phyloP scores from a whole-genome alignment of 37 sponge, comb jelly and placozoan genomes.

The Theonella swinhoei region DNA sequence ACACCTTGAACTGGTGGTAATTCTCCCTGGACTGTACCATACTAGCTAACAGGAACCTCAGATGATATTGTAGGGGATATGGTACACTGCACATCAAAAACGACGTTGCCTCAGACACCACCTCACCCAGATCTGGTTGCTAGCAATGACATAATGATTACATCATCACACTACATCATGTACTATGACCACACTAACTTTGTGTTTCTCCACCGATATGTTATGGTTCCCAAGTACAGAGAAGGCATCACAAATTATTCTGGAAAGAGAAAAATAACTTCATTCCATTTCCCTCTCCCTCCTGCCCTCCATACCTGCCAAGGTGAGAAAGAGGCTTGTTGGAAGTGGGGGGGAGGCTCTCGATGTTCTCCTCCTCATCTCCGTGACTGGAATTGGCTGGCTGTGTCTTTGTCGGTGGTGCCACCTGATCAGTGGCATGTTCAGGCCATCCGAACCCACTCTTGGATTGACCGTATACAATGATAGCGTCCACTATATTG shows the following conservation, averaged over 20 bases:
- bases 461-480: slow-evolving; percentile 71
- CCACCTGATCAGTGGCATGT: slow-evolving; percentile 22
- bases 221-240: slow-evolving; percentile 63
- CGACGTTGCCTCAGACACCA: slow-evolving; percentile 36
- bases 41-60: slow-evolving; percentile 51
- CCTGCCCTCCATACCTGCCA: not conserved
- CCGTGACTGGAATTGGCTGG: too few species aligned
- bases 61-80: slow-evolving; percentile 55
- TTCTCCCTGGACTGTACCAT: slow-evolving; percentile 14
- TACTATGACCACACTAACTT: too few species aligned
- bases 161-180: too few species aligned
- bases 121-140: slow-evolving; percentile 22
- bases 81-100: slow-evolving; percentile 64
- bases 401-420: too few species aligned
- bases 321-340: slow-evolving; percentile 2
- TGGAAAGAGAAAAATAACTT: not conserved
- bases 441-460: slow-evolving; percentile 81
- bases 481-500: slow-evolving; percentile 74
- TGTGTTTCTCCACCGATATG: slow-evolving; percentile 7
- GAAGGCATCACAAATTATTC: slow-evolving; percentile 67
- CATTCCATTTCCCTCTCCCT: too few species aligned
- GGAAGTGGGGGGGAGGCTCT: not conserved
- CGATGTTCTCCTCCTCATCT: slow-evolving; percentile 23
- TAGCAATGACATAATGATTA: not conserved
- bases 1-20: slow-evolving; percentile 61